Percentiles rank a stretch among this genome's conserved stretches.
Conservation (phyloP, 2,797 vertebrate genomes). For the Semotilus atromaculatus region DNA sequence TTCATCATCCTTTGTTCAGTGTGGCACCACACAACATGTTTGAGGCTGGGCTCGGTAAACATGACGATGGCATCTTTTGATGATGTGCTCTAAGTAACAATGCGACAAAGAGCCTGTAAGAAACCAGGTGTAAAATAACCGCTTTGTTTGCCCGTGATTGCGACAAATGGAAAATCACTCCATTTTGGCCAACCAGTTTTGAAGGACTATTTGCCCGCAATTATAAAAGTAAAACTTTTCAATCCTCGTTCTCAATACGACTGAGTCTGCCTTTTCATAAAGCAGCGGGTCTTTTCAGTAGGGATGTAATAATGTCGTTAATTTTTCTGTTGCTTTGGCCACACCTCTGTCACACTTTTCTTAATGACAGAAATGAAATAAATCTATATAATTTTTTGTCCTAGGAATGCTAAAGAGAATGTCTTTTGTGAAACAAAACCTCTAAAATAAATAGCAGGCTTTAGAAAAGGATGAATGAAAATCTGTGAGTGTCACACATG, state of each 20-base stretch:
- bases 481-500: slow-evolving; percentile 44
- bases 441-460: slow-evolving; percentile 57
- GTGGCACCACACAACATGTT: slow-evolving; percentile 35
- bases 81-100: slow-evolving; percentile 51
- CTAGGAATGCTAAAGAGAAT: slow-evolving; percentile 48
- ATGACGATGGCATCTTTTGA: slow-evolving; percentile 34
- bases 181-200: slow-evolving; percentile 36
- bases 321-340: slow-evolving; percentile 46
- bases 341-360: slow-evolving; percentile 53
- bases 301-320: slow-evolving; percentile 47
- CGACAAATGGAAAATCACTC: slow-evolving; percentile 53
- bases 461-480: slow-evolving; percentile 59
- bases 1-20: slow-evolving; percentile 59
- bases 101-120: slow-evolving; percentile 25
- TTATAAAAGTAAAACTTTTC: slow-evolving; percentile 45
- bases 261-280: slow-evolving; percentile 41
- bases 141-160: slow-evolving; percentile 34
- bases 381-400: slow-evolving; percentile 47
- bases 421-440: slow-evolving; percentile 57
- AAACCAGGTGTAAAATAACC: slow-evolving; percentile 52
- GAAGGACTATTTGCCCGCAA: slow-evolving; percentile 38
- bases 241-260: slow-evolving; percentile 29
- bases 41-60: slow-evolving; percentile 43
- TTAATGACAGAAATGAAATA: slow-evolving; percentile 58
- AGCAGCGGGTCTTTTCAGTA: slow-evolving; percentile 19